Conservation (phyloP, 2,113 vertebrate genomes). For the Dinomys branickii region DNA sequence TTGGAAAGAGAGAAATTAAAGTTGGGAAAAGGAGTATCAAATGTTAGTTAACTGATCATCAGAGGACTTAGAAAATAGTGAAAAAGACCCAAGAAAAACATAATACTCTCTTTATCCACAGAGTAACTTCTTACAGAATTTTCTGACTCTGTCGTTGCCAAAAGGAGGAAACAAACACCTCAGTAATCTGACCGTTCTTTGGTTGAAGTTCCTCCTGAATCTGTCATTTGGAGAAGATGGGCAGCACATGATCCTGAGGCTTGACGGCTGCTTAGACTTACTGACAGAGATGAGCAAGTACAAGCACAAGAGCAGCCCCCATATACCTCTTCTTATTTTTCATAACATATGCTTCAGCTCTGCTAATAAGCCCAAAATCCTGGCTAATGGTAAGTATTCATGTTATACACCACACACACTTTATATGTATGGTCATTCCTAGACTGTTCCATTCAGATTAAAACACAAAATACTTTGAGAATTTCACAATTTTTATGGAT, state of each 20-base stretch:
- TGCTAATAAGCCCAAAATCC: constrained; percentile 92
- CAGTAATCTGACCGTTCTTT: constrained; percentile 84
- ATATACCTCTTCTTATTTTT: constrained; percentile 88
- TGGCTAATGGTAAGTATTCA: constrained; percentile 91
- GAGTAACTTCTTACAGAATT: constrained; percentile 97
- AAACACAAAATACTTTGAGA: neutral
- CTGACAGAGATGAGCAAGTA: constrained; percentile 90
- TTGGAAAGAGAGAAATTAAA: constrained; percentile 12
- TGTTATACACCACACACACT: fast-evolving
- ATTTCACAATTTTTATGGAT: neutral
- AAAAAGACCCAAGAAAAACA: neutral
- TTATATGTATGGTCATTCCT: neutral
- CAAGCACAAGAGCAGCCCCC: constrained; percentile 82
- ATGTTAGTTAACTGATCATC: constrained; percentile 45
- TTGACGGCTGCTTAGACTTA: constrained; percentile 92
- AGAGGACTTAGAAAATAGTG: neutral
- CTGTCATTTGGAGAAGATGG: constrained; percentile 93
- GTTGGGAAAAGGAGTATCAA: neutral
- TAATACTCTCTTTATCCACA: constrained; percentile 79
- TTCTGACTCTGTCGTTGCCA: constrained; percentile 89
- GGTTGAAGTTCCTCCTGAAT: constrained; percentile 94
- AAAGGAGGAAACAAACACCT: constrained; percentile 86
- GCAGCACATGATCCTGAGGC: constrained; percentile 93
- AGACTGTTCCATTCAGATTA: neutral
- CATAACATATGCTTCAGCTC: constrained; percentile 92